Evolutionary conservation across 2,113 vertebrate genomes (phyloP).

Genomic region (Empidonax alnorum): DNA sequence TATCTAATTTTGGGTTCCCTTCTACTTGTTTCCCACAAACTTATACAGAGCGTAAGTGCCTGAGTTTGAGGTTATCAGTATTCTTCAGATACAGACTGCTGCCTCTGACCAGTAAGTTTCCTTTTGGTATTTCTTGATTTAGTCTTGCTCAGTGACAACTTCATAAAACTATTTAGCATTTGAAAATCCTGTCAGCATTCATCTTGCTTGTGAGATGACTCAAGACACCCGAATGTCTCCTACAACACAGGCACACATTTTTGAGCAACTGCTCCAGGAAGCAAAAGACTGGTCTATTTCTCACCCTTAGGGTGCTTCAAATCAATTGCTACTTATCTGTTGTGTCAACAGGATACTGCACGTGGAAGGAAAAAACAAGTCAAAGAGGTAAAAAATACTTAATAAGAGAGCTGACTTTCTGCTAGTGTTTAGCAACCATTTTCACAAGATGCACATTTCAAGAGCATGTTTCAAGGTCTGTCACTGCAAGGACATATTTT

Average conservation of each 20-base stretch:
- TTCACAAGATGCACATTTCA: background rate
- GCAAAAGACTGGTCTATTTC: background rate
- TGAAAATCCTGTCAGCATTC: background rate
- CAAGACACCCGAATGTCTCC: background rate
- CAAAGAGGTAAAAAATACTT: background rate
- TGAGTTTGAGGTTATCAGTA: background rate
- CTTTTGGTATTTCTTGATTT: background rate
- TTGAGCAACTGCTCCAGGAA: background rate
- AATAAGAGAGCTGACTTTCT: background rate
- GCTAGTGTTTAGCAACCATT: background rate
- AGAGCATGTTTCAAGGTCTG: background rate
- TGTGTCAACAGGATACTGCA: background rate
- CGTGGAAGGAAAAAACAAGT: background rate
- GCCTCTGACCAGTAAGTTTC: background rate
- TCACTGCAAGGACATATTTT: background rate
- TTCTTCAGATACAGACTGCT: background rate
- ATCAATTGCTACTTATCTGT: background rate
- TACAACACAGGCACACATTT: rapidly evolving
- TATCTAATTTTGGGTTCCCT: background rate
- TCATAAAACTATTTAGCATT: background rate
- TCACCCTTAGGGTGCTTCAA: background rate
- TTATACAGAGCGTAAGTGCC: rapidly evolving
- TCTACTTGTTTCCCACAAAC: background rate
- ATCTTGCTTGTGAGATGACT: rapidly evolving
- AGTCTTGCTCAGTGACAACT: background rate